phyloP scores from a whole-genome alignment of 2,888 invertebrate genomes.

The Hirtodrosophila alboralis region DNA sequence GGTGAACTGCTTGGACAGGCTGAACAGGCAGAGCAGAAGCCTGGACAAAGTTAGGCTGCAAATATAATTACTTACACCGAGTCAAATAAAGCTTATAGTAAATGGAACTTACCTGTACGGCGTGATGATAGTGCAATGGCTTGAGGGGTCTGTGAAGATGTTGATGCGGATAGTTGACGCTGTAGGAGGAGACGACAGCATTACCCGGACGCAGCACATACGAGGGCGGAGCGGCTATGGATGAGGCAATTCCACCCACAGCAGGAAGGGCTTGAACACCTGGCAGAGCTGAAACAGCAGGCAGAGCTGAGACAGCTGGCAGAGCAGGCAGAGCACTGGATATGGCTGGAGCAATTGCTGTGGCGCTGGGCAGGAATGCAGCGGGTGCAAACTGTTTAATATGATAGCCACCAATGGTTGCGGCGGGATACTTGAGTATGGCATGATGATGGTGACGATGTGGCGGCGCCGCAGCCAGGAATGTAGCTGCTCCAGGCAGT shows the following conservation, averaged over 20 bases:
- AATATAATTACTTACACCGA: not conserved
- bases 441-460: slow-evolving; percentile 40
- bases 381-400: slow-evolving; percentile 40
- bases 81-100: too few relatives aligned
- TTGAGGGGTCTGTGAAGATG: slow-evolving; percentile 67
- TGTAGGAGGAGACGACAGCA: slow-evolving; percentile 81
- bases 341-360: slow-evolving; percentile 11
- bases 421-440: slow-evolving; percentile 55
- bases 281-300: slow-evolving; percentile 31
- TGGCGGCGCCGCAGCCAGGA: slow-evolving; percentile 55
- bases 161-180: slow-evolving; percentile 82
- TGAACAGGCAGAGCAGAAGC: slow-evolving; percentile 31
- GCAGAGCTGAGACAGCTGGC: slow-evolving; percentile 25
- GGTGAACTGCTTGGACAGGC: slow-evolving; percentile 32
- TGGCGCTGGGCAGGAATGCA: slow-evolving; percentile 19
- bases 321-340: slow-evolving; percentile 17
- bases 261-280: slow-evolving; percentile 29
- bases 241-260: slow-evolving; percentile 36
- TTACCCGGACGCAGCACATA: slow-evolving; percentile 81
- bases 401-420: slow-evolving; percentile 38
- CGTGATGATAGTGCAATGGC: slow-evolving; percentile 63
- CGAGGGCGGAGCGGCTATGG: slow-evolving; percentile 55
- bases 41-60: slow-evolving; percentile 59
- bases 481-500: slow-evolving; percentile 65
- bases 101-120: slow-evolving; percentile 47